A percentile compares a stretch with the other conserved stretches of the same genome.
Evolutionary conservation across 2,113 vertebrate genomes (phyloP).

Genomic region (Lampris megalopsis): DNA sequence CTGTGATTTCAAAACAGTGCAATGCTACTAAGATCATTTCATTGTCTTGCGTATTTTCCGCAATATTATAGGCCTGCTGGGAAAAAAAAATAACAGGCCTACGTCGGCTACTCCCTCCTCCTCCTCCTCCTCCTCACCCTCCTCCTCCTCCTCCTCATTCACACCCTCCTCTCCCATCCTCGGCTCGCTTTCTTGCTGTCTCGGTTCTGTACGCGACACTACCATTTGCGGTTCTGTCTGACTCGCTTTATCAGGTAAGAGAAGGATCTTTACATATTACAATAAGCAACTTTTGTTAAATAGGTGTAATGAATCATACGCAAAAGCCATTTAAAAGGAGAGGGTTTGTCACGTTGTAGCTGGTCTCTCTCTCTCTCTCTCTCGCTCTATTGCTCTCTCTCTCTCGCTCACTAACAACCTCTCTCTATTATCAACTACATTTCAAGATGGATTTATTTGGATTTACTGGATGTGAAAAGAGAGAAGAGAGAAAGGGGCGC

Average conservation of each 20-base stretch:
- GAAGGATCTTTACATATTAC: neutral
- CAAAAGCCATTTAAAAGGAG: neutral
- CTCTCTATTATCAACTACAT: too few relatives aligned
- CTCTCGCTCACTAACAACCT: too few relatives aligned
- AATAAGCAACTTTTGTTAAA: neutral
- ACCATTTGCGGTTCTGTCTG: slow-evolving; percentile 14
- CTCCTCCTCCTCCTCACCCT: slow-evolving; percentile 38
- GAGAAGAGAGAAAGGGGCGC: neutral
- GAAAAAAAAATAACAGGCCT: slow-evolving; percentile 65
- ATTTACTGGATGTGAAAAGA: neutral
- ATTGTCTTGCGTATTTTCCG: neutral
- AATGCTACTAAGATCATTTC: slow-evolving; percentile 11
- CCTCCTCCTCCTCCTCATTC: slow-evolving; percentile 7
- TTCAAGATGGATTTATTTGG: neutral
- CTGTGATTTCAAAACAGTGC: slow-evolving; percentile 16
- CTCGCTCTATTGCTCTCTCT: neutral
- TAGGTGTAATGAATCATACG: neutral
- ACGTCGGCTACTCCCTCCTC: slow-evolving; percentile 49
- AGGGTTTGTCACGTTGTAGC: neutral
- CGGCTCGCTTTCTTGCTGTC: slow-evolving; percentile 20
- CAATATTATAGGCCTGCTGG: slow-evolving; percentile 46
- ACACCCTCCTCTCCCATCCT: slow-evolving; percentile 22
- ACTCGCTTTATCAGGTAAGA: slow-evolving; percentile 53
- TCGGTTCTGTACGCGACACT: slow-evolving; percentile 14
- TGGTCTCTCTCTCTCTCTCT: neutral